Percentiles rank a stretch among this genome's conserved stretches.
phyloP scores from a whole-genome alignment of 2,797 vertebrate species.

The Danio jaintianensis region DNA sequence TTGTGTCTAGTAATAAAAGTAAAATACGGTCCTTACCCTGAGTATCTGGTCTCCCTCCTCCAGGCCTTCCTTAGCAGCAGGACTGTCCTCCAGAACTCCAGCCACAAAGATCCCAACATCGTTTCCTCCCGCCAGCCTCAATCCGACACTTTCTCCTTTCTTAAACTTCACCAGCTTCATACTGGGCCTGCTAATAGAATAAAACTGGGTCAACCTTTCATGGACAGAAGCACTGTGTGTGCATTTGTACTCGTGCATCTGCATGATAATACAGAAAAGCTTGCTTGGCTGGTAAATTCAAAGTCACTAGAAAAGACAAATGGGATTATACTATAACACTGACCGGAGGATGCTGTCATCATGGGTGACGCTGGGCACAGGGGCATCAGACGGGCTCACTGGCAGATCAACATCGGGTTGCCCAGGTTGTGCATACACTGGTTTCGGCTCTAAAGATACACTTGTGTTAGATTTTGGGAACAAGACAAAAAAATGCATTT shows the following conservation, averaged over 20 bases:
- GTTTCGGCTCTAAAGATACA: constrained; percentile 88
- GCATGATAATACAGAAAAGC: neutral
- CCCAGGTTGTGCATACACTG: constrained; percentile 95
- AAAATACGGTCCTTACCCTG: constrained; percentile 80
- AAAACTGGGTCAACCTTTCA: neutral
- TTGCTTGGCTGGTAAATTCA: neutral
- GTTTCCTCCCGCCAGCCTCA: constrained; percentile 94
- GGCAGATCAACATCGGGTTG: constrained; percentile 98
- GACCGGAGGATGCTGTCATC: constrained; percentile 96
- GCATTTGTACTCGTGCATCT: constrained; percentile 2
- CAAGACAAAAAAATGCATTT: neutral
- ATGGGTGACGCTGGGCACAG: constrained; percentile 88
- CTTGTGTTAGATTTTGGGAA: neutral
- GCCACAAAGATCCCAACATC: constrained; percentile 98
- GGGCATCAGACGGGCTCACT: constrained; percentile 94
- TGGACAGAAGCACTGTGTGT: neutral
- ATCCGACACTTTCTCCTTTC: constrained; percentile 96
- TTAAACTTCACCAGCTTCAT: constrained; percentile 99
- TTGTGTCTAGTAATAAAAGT: neutral
- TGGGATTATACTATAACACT: constrained; percentile 9
- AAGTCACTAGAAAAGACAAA: neutral
- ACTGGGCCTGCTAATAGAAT: constrained; percentile 84
- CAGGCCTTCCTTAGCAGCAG: constrained; percentile 95
- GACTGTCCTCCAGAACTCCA: constrained; percentile 96
- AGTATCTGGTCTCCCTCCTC: constrained; percentile 99